Conservation (phyloP, 2,113 vertebrate genomes). For the Elephas maximus region DNA sequence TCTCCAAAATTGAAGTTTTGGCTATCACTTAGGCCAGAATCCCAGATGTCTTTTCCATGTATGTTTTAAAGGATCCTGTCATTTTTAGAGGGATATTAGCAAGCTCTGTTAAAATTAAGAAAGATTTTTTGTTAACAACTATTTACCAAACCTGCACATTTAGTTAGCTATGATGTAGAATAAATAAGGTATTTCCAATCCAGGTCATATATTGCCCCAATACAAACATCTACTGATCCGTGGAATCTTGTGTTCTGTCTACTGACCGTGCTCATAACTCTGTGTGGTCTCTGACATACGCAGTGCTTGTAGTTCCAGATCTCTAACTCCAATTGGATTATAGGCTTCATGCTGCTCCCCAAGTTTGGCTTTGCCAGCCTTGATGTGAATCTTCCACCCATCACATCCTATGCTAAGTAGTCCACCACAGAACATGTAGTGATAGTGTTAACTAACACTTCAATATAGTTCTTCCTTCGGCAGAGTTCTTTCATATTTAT, state of each 20-base stretch:
- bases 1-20: constrained; percentile 30
- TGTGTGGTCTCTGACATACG: neutral
- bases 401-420: neutral
- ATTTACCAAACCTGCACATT: constrained; percentile 33
- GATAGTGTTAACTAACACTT: constrained; percentile 35
- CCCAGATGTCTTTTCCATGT: neutral
- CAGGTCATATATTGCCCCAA: neutral
- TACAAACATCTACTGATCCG: neutral
- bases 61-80: neutral
- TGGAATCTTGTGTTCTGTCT: neutral
- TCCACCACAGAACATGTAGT: neutral
- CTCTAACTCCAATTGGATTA: neutral
- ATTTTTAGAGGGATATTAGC: constrained; percentile 23
- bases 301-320: neutral
- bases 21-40: neutral
- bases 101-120: neutral
- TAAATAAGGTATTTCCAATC: constrained; percentile 32
- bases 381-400: neutral
- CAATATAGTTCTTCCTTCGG: neutral
- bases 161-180: constrained; percentile 40
- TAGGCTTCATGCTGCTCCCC: neutral
- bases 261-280: neutral
- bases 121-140: neutral
- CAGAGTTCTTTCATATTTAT: constrained; percentile 48
- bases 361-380: neutral